Conservation (phyloP, 2,888 invertebrate species). For the Archips xylosteana region DNA sequence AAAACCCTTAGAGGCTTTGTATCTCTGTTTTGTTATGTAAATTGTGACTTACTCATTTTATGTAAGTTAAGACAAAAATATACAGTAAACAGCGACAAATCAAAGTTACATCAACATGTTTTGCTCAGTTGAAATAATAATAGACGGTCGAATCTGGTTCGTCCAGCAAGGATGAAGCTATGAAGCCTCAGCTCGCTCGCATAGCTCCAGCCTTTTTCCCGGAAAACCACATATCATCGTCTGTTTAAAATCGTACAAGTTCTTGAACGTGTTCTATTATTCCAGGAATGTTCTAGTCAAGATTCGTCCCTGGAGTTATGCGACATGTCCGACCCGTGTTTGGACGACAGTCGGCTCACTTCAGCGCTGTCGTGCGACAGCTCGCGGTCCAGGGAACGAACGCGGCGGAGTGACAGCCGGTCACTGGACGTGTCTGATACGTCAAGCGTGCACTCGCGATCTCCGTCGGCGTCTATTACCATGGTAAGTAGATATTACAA, state of each 20-base stretch:
- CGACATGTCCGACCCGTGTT: slow-evolving; percentile 71
- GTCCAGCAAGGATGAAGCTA: background rate
- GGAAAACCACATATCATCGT: background rate
- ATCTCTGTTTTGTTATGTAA: too few species aligned
- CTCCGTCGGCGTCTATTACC: slow-evolving; percentile 78
- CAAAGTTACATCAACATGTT: background rate
- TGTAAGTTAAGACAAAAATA: too few species aligned
- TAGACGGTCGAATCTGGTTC: background rate
- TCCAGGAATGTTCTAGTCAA: slow-evolving; percentile 84
- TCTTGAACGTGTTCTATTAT: slow-evolving; percentile 40
- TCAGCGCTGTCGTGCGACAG: slow-evolving; percentile 80
- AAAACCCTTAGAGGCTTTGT: too few species aligned
- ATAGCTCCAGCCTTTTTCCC: background rate
- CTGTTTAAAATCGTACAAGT: background rate
- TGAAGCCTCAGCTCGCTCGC: background rate
- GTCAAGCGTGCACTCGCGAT: slow-evolving; percentile 77
- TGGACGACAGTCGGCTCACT: slow-evolving; percentile 78
- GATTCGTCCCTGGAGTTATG: slow-evolving; percentile 82
- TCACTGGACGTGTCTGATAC: slow-evolving; percentile 80
- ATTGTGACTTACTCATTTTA: too few species aligned
- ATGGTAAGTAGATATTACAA: slow-evolving; percentile 64
- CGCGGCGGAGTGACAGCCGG: slow-evolving; percentile 79
- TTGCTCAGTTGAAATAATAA: background rate
- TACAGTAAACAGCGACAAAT: background rate
- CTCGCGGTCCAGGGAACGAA: slow-evolving; percentile 72